Base-by-base conservation (phyloP, 1,140 invertebrate species). In the Aphelenchoides avenae region DNA sequence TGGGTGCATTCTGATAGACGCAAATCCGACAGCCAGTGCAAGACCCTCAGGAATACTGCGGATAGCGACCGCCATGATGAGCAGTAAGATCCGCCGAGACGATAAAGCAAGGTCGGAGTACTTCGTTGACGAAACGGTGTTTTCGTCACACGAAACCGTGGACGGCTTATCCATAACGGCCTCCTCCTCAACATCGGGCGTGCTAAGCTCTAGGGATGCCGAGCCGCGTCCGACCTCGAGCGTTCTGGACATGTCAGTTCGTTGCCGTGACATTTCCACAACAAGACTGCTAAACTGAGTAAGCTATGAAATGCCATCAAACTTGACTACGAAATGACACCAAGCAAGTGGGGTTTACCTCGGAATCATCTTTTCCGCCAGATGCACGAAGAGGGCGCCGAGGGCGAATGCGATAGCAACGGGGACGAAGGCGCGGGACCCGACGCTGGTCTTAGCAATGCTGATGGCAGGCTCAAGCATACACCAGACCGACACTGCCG, bases 1-100 rank as follows among this genome's bases (percentile, higher is more conserved):
- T 0, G 87, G 85, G 1, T 55, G 66, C 39, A 52, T 70, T n/a
- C 89, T 89, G 40, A 93, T 85, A 2, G 92, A 92, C 36, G 88
- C 92, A 79, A 97, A 97, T 15, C 88, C 92, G 22, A 98, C 92
- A 18, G 93, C 94, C n/a, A 98, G 93, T 7, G 93, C 92, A 29
- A 97, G 79, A 2, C 92, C 92, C 81, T 95, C 91, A 69, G 84
- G 85, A 76, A 86, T 85, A 71, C 86, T 86, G 69, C 86, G 85
- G 36, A 86, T 89, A 5, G 94, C 97, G 62, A 97, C 93, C 26
- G 93, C 94, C 50, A 97, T 86, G 44, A 97, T 91, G 4, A 97
- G 81, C 5, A 98, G 80, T 66, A 97, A 83, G 59, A 97, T 91
- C 2, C 57, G 37, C 15, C 57, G 41, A 54, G 55, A 60, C 9